Evolutionary conservation across 2,797 vertebrate genomes (phyloP), one percentile per base, ranked within the genome.

Genomic region (Parauchenoglanis ngamensis): DNA sequence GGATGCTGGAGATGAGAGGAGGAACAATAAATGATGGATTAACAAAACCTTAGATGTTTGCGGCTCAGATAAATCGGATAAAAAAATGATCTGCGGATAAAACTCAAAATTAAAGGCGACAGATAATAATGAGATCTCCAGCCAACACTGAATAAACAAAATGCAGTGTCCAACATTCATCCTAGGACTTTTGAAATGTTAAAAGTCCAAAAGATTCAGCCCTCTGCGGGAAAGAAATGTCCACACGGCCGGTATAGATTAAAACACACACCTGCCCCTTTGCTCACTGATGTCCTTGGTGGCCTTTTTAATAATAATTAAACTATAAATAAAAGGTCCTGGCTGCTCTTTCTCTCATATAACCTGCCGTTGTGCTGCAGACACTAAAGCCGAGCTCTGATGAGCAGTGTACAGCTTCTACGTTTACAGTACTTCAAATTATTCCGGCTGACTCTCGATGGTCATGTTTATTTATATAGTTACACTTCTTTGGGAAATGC

Each of bases 1-100:
- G 98, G 87, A 99, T 98, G 89, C 98, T 99, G 89, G 0, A 67
- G n/a, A 82, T 2, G 61, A 76, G 10, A 75, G 57, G 49, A 56
- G 31, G 3, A 67, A 54, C 40, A 54, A 31, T 3, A 15, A 52
- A 65, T 46, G 44, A 46, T 4, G 7, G 19, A 19, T 46, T n/a
- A 46, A 28, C 12, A 46, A n/a, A n/a, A 35, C 1, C 59, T 19
- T 12, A 8, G 25, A 80, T 65, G 77, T 28, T 52, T 28, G 49
- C 4, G 28, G 73, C n/a, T 76, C 40, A 40, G 40, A 40, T 40
- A 4, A 40, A 40, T 40, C 40, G 40, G 40, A 40, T 40, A 40
- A 40, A 40, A 4, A 40, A 12, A 65, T 19, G 21, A 44, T 44
- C 35, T 23, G 23, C 19, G 23, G 35, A 44, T 12, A 72, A 70